Conservation (phyloP, 1,140 invertebrate genomes). For the Camponotus pennsylvanicus region DNA sequence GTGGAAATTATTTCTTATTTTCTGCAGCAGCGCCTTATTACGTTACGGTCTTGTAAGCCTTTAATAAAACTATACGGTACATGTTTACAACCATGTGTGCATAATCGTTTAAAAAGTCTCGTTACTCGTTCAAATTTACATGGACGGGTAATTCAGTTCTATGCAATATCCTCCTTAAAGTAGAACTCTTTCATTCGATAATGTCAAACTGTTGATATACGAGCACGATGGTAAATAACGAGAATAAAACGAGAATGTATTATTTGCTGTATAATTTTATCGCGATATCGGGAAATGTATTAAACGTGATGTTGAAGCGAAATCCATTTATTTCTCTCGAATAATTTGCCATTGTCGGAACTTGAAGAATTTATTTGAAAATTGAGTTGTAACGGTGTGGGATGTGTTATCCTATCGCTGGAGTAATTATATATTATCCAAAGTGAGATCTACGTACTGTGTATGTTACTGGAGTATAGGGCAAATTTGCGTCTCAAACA, state of each 20-base stretch:
- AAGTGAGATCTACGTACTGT: neutral
- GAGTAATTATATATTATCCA: neutral
- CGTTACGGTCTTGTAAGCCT: neutral
- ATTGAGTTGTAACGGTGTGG: neutral
- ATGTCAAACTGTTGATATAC: constrained; percentile 7
- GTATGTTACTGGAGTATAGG: neutral
- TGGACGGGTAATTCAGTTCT: neutral
- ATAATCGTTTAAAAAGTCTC: constrained; percentile 12
- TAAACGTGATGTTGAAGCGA: constrained; percentile 8
- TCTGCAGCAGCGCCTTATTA: neutral
- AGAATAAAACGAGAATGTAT: constrained; percentile 13
- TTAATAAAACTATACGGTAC: constrained; percentile 5
- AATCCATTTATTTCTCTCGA: constrained; percentile 6
- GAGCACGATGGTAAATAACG: constrained; percentile 10
- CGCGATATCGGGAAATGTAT: neutral
- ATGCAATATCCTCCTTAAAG: constrained; percentile 16
- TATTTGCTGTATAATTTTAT: constrained; percentile 20
- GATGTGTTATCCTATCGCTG: neutral
- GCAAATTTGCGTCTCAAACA: neutral
- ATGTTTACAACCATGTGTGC: neutral
- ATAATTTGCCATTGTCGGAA: neutral
- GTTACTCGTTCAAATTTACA: neutral
- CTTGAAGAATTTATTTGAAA: constrained; percentile 30
- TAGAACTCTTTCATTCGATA: constrained; percentile 14
- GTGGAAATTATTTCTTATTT: constrained; percentile 27